Base-by-base conservation (phyloP, 92 coral and sea anemone species). In the Heliopora coerulea region DNA sequence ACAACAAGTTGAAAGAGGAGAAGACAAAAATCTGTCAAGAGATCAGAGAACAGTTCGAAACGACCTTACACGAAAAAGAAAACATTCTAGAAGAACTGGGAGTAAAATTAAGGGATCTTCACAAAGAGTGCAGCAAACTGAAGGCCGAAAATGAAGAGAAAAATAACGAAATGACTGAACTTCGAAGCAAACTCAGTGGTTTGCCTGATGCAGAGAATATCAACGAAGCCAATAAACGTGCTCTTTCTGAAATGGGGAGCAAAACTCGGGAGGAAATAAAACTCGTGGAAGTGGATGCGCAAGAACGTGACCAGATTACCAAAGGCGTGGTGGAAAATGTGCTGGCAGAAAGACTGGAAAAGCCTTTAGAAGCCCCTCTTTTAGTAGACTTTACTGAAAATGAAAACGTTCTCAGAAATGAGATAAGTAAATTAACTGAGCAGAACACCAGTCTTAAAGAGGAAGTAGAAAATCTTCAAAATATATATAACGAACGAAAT, bases 111-210 rank as follows among this genome's bases (percentile, higher is more conserved):
- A 79, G 78, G 35, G 69, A 72, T 24, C 56, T 42, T 24, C 86
- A 88, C 44, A 41, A 46, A 26, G 86, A 88, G 65, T 29, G 75
- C 44, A 78, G 58, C 42, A 83, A 88, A 31, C 42, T 84, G 1
- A 85, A 79, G 31, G 50, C 28, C 32, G 21, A 44, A 34, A 34
- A 18, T 27, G 30, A 76, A 49, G 79, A 78, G 27, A 78, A 83
- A 20, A 32, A n/a, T 18, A 33, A 48, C 12, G 32, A 89, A 66
- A 78, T 91, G 85, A 86, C 81, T 57, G 83, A 54, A 14, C 83
- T 91, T 26, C 88, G 85, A 11, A 84, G 56, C 23, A 86, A 89
- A 15, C 80, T 82, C 34, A 88, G 83, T 54, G 83, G 75, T 37
- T 80, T 82, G 39, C 81, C 85, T 27, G 63, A 75, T 29, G 83